Base-by-base conservation (phyloP, 37 sponge, comb jelly and placozoan genomes). In the Diacarnus erythraeanus region DNA sequence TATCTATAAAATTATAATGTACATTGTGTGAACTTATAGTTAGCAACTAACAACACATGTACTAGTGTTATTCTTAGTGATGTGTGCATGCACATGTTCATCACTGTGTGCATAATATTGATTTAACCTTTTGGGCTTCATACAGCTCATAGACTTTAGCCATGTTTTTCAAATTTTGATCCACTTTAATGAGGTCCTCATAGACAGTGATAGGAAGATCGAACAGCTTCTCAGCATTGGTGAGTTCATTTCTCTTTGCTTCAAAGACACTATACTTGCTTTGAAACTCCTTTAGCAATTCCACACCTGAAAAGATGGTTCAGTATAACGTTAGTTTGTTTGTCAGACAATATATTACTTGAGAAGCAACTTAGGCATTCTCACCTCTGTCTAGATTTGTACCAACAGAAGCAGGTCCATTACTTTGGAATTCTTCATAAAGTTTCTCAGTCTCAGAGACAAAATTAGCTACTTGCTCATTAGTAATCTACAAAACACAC, bases 141-240 rank as follows among this genome's bases (percentile, higher is more conserved):
- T 98, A 98, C 23, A 98, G 89, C 38, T 88, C 89, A 42, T 80
- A 97, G 59, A 98, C 88, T 64, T 72, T 86, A 34, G 83, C 79
- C 40, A 87, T 70, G 51, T 90, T 84, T 64, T 78, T 81, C 65
- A 98, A 69, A 12, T 98, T 93, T 29, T 75, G 83, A 74, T 98
- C 96, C 60, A 98, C 86, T 36, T 93, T 93, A 33, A 89, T 75
- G 64, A 98, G 85, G 38, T 89, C 86, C 38, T 94, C 88, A 76
- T 94, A 98, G 42, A 77, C 70, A 25, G 97, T 96, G 81, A 98
- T 92, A 18, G 92, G 88, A 2, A 98, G 87, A 75, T 94, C 97
- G 79, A 98, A 98, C 71, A 98, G 87, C 78, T 96, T 98, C 89
- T 98, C 97, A 22, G 99, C 99, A 40, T 92, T 96, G 40, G 92